Percentiles rank a stretch among this genome's conserved stretches.
Evolutionary conservation across 2,797 vertebrate genomes (phyloP).

Genomic region (Forpus xanthops): DNA sequence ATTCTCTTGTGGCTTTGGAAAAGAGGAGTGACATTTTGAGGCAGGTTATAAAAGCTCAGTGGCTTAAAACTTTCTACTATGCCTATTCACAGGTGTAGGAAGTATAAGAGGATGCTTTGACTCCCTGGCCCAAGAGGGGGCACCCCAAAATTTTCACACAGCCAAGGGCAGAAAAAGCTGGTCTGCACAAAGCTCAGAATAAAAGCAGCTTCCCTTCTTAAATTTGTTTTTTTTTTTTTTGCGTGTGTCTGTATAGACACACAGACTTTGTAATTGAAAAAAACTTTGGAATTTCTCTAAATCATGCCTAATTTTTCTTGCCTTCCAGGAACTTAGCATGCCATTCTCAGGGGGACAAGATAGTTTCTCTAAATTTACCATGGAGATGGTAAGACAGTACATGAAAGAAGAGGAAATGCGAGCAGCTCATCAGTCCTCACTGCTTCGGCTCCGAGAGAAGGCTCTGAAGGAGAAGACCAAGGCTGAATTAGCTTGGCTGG

Average conservation of each 20-base stretch:
- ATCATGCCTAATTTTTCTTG: neutral
- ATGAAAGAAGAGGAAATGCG: conserved; percentile 97
- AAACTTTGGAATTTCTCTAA: neutral
- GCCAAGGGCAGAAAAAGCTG: neutral
- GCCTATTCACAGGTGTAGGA: neutral
- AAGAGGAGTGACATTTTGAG: neutral
- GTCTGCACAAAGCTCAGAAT: neutral
- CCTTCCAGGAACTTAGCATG: conserved; percentile 82
- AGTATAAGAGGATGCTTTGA: neutral
- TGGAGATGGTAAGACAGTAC: conserved; percentile 98
- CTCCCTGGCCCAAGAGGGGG: neutral
- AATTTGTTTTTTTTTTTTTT: neutral
- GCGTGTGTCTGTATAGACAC: neutral
- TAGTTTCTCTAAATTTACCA: conserved; percentile 96
- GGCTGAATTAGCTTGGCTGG: conserved; percentile 94
- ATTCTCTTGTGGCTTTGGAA: neutral
- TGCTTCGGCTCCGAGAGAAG: conserved; percentile 92
- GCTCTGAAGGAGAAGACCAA: conserved; percentile 94
- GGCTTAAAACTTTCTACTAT: neutral
- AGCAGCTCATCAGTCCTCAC: conserved; percentile 93
- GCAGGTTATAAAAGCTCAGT: neutral
- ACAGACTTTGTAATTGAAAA: neutral
- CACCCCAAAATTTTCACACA: neutral
- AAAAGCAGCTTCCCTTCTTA: neutral
- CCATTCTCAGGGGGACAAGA: conserved; percentile 92